Evolutionary conservation across 2,888 invertebrate species (phyloP).

Genomic region (Cryptocephalus primarius): DNA sequence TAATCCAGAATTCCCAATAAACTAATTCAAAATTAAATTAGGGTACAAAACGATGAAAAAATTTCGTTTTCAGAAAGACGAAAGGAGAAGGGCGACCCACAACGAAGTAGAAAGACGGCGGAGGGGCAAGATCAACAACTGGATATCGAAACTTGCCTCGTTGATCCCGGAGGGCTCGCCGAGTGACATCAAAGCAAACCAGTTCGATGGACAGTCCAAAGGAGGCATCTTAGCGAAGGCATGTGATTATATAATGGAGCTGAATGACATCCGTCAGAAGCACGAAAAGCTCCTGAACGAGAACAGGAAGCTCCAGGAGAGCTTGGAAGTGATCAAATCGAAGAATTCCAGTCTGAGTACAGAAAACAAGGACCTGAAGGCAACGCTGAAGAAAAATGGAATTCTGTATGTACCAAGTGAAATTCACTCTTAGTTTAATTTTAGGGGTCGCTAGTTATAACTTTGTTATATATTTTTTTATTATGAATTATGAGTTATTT

Average conservation of each 20-base stretch:
- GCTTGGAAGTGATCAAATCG: conserved; percentile 58
- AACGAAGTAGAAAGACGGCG: conserved; percentile 92
- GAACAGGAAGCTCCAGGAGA: conserved; percentile 60
- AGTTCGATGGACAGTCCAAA: conserved; percentile 55
- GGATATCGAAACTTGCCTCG: conserved; percentile 88
- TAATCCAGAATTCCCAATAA: too few relatives aligned
- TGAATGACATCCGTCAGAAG: conserved; percentile 68
- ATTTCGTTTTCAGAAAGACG: conserved; percentile 52
- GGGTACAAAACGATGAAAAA: too few relatives aligned
- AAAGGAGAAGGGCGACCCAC: conserved; percentile 82
- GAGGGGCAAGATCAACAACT: conserved; percentile 92
- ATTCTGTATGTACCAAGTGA: conserved; percentile 28
- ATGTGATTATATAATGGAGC: conserved; percentile 84
- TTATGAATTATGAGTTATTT: too few relatives aligned
- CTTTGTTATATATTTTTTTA: not conserved
- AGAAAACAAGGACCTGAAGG: conserved; percentile 62
- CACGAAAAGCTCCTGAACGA: conserved; percentile 50
- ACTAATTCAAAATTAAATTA: too few relatives aligned
- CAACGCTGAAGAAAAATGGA: conserved; percentile 56
- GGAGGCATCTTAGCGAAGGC: conserved; percentile 93
- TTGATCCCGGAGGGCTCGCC: conserved; percentile 60
- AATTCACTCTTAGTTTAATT: conserved; percentile 2
- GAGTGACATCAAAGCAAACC: conserved; percentile 50
- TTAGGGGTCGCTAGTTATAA: not conserved
- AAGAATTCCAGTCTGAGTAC: conserved; percentile 62